phyloP scores from a whole-genome alignment of 1,140 invertebrate species.

The Ostrea edulis region DNA sequence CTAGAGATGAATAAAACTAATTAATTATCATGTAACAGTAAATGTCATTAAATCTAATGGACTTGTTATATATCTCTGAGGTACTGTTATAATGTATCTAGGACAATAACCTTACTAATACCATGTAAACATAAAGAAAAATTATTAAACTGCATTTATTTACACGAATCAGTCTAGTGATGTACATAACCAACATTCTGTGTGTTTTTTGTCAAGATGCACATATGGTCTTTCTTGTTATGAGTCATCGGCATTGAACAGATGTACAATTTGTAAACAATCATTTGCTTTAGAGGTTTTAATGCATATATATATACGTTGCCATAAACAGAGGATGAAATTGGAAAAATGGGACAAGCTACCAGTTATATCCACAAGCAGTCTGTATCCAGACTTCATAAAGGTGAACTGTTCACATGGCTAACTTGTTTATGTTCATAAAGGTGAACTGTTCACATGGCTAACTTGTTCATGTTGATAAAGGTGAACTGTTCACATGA shows the following conservation, averaged over 20 bases:
- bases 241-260: neutral
- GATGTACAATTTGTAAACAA: neutral
- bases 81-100: no score
- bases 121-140: no score
- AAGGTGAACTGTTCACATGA: neutral
- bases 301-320: neutral
- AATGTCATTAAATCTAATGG: neutral
- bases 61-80: neutral
- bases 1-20: neutral
- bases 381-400: constrained; percentile 17
- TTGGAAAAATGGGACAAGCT: constrained; percentile 4
- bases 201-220: neutral
- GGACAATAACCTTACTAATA: no score
- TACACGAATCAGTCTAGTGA: neutral
- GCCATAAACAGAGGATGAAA: neutral
- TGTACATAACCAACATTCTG: neutral
- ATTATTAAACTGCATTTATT: neutral
- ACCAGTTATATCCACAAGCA: constrained; percentile 1
- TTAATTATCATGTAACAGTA: neutral
- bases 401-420: neutral
- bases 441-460: neutral
- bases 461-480: neutral
- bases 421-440: neutral
- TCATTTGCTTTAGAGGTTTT: neutral
- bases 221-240: neutral